A percentile compares a stretch with the other conserved stretches of the same genome.
Conservation (phyloP, 2,888 invertebrate species). For the Amphipoea oculea region DNA sequence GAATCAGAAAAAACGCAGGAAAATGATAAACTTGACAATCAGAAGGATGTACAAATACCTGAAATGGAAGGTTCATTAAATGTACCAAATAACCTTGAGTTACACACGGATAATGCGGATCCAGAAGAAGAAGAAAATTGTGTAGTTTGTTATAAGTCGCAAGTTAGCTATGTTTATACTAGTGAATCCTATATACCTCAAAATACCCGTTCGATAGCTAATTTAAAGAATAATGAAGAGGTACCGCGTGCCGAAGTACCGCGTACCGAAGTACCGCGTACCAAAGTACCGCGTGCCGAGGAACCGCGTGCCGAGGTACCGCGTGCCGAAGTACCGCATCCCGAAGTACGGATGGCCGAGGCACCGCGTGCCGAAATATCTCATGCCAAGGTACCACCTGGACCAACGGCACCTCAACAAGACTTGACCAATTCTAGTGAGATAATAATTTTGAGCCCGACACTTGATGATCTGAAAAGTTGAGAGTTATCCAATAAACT, state of each 20-base stretch:
- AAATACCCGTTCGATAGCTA: background rate
- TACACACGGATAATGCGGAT: background rate
- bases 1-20: background rate
- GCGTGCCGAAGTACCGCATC: fast-evolving
- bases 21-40: background rate
- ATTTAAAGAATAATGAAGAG: background rate
- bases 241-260: background rate
- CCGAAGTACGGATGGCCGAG: background rate
- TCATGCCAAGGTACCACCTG: background rate
- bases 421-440: constrained; percentile 31
- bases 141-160: constrained; percentile 18
- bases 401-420: background rate
- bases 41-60: background rate
- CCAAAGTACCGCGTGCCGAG: background rate
- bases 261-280: background rate
- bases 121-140: constrained; percentile 14
- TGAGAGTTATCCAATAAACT: background rate
- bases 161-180: constrained; percentile 6
- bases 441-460: constrained; percentile 9
- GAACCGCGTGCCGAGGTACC: too few species aligned
- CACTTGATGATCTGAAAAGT: constrained; percentile 5
- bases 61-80: background rate
- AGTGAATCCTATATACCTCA: background rate
- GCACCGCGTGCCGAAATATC: background rate
- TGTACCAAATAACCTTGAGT: background rate